A percentile compares a stretch with the other conserved stretches of the same genome.
These are phyloP conservation scores for Hecatera dysodea DNA, from an alignment of 2,888 invertebrate genomes.

Conservation along the genomic window DNA sequence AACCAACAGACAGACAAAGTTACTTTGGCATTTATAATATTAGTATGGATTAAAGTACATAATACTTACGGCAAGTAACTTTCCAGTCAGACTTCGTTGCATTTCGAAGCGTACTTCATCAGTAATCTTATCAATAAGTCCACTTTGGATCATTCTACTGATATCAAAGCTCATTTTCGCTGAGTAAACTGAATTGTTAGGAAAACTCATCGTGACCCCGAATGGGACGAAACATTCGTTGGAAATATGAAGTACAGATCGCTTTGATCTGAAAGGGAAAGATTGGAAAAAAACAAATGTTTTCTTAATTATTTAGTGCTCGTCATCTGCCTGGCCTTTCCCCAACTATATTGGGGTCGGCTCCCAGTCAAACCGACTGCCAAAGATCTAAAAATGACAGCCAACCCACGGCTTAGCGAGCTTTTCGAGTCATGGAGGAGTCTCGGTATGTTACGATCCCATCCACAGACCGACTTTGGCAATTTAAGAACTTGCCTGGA, in stretches of 20 bases:
- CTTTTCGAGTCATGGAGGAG: too few relatives aligned
- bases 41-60: not conserved
- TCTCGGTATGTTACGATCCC: too few relatives aligned
- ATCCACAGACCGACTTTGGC: too few relatives aligned
- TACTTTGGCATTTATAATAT: too few relatives aligned
- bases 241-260: constrained; percentile 93
- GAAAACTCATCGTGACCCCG: constrained; percentile 92
- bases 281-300: not conserved
- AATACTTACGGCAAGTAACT: constrained; percentile 91
- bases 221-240: constrained; percentile 94
- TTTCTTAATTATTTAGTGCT: too few relatives aligned
- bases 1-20: too few relatives aligned
- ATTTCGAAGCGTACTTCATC: constrained; percentile 94
- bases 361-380: too few relatives aligned
- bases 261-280: constrained; percentile 89
- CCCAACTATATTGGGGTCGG: too few relatives aligned
- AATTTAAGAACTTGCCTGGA: not conserved
- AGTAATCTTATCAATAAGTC: constrained; percentile 92
- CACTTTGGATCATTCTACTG: constrained; percentile 92
- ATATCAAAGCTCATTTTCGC: constrained; percentile 92
- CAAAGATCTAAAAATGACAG: too few relatives aligned
- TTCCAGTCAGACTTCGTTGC: constrained; percentile 92
- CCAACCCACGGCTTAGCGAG: too few relatives aligned
- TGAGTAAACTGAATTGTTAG: constrained; percentile 92
- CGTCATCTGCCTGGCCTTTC: too few relatives aligned